Conservation (phyloP, 2,113 vertebrate species). For the Oreotrochilus melanogaster region DNA sequence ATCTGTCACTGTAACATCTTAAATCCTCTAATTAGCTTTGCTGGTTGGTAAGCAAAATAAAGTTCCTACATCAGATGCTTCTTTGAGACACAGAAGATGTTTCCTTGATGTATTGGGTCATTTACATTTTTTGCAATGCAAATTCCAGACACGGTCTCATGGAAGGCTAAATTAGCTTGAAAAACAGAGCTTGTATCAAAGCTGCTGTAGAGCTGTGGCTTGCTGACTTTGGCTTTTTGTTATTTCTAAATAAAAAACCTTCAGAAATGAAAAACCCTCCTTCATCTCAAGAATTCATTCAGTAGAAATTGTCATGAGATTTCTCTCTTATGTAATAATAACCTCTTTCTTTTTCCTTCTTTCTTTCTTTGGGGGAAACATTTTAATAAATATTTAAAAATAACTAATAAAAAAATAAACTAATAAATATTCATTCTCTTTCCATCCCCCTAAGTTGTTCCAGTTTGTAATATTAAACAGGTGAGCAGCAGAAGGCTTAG, state of each 20-base stretch:
- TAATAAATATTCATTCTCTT: not conserved
- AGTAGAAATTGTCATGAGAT: not conserved
- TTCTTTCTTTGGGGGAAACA: not conserved
- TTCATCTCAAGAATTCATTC: not conserved
- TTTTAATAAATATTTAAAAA: too few species aligned
- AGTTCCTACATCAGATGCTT: not conserved
- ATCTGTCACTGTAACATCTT: not conserved
- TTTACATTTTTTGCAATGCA: slow-evolving; percentile 26
- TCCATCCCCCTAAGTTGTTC: not conserved
- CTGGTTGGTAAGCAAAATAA: not conserved
- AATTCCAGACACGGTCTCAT: not conserved
- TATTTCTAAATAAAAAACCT: not conserved
- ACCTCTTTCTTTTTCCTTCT: too few species aligned
- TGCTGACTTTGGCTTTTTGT: not conserved
- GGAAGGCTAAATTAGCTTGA: slow-evolving; percentile 10
- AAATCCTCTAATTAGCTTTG: slow-evolving; percentile 15
- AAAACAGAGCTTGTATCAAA: slow-evolving; percentile 4
- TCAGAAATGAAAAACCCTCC: not conserved
- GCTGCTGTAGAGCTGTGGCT: not conserved
- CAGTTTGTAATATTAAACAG: not conserved
- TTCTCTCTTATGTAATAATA: not conserved
- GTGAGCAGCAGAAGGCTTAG: not conserved
- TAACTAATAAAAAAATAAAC: too few species aligned
- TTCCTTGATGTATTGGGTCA: not conserved
- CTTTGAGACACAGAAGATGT: not conserved